These are phyloP conservation scores for Ptycholaimellus sp. DNA, from an alignment of 2,888 invertebrate species.

Conservation along the genomic window DNA sequence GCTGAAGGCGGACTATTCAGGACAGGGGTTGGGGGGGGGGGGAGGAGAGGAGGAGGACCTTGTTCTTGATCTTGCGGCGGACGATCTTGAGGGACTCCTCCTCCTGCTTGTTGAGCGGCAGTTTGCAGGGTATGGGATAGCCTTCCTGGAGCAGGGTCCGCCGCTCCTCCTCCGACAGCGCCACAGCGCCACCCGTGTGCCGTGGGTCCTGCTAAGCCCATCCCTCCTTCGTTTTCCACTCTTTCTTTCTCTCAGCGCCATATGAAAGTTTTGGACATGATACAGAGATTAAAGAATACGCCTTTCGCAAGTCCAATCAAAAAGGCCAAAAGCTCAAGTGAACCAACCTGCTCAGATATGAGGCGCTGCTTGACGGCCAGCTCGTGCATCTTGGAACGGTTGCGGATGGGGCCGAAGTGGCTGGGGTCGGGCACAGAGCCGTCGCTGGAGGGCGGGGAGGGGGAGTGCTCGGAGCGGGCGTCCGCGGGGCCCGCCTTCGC, in stretches of 20 bases:
- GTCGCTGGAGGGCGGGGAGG: slow-evolving; percentile 8
- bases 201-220: slow-evolving; percentile 18
- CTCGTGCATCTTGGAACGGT: slow-evolving; percentile 23
- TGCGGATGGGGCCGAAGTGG: too few species aligned
- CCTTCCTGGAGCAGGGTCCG: slow-evolving; percentile 83
- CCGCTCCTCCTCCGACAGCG: slow-evolving; percentile 88
- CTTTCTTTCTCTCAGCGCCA: neutral
- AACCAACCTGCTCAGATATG: slow-evolving; percentile 21
- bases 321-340: neutral
- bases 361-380: slow-evolving; percentile 21
- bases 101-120: slow-evolving; percentile 85
- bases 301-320: too few species aligned
- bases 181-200: slow-evolving; percentile 30
- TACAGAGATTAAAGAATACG: too few species aligned
- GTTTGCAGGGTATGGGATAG: slow-evolving; percentile 80
- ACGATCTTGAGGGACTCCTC: slow-evolving; percentile 95
- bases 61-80: slow-evolving; percentile 93
- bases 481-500: neutral
- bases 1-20: neutral
- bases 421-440: slow-evolving; percentile 8
- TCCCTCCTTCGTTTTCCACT: neutral
- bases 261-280: too few species aligned
- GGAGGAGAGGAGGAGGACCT: too few species aligned
- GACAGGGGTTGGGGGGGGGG: neutral
- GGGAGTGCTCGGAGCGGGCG: neutral